Evolutionary conservation across 2,797 vertebrate genomes (phyloP).

Genomic region (Sebastes iracundus): DNA sequence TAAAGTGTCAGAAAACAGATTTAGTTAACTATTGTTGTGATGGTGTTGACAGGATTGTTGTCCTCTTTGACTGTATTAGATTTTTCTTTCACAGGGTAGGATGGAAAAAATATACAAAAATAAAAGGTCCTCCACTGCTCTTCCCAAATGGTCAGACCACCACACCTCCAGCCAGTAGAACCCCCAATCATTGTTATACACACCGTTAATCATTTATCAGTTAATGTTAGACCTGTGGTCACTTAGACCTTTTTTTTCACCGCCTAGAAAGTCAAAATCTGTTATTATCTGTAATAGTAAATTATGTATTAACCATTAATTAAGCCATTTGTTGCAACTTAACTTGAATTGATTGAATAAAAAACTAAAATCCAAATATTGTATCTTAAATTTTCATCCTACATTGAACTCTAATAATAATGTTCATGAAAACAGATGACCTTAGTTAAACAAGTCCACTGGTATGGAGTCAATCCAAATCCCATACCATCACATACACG

Average conservation of each 20-base stretch:
- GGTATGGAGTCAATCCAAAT: background rate
- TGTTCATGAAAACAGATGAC: background rate
- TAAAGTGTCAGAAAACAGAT: background rate
- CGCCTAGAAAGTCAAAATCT: too few species aligned
- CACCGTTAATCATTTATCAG: background rate
- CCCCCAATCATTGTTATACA: background rate
- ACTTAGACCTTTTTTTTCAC: too few species aligned
- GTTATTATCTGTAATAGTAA: background rate
- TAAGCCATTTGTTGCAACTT: background rate
- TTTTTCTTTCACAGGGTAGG: too few species aligned
- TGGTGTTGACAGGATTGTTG: too few species aligned
- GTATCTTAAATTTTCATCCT: too few species aligned
- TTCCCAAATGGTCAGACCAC: too few species aligned
- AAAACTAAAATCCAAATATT: background rate
- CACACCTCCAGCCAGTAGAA: background rate
- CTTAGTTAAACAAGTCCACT: background rate
- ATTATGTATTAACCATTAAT: background rate
- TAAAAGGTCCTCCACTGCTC: background rate
- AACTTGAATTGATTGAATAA: background rate
- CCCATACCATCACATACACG: background rate
- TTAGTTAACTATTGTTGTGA: too few species aligned
- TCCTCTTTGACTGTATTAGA: too few species aligned
- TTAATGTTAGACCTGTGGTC: background rate
- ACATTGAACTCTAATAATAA: background rate
- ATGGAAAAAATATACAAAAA: background rate